phyloP scores from a whole-genome alignment of 1,140 invertebrate genomes.

The Thaumatotibia leucotreta region DNA sequence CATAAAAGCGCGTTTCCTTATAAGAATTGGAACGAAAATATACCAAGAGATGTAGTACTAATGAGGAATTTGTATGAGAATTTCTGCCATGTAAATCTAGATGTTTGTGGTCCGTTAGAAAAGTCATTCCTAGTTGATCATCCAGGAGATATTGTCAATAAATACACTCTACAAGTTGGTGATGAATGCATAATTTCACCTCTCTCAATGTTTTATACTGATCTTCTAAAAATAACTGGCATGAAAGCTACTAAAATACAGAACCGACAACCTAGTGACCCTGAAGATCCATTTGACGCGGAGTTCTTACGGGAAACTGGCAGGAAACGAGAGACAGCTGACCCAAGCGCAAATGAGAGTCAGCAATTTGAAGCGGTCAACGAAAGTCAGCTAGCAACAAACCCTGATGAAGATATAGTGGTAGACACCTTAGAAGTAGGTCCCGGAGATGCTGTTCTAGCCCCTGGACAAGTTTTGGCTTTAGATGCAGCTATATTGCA shows the following conservation, averaged over 20 bases:
- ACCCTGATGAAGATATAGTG: constrained; percentile 86
- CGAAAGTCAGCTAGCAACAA: constrained; percentile 59
- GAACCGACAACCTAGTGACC: constrained; percentile 86
- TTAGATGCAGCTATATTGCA: constrained; percentile 94
- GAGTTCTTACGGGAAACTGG: constrained; percentile 93
- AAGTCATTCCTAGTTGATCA: constrained; percentile 87
- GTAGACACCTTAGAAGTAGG: constrained; percentile 85
- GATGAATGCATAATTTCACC: constrained; percentile 96
- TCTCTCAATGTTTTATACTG: constrained; percentile 91
- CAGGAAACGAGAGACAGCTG: constrained; percentile 77
- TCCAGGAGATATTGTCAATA: constrained; percentile 82
- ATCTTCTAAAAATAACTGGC: constrained; percentile 91
- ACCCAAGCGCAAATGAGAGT: constrained; percentile 77
- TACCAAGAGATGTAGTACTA: constrained; percentile 84
- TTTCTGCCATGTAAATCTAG: constrained; percentile 93
- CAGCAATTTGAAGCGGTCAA: constrained; percentile 79
- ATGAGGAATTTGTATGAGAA: constrained; percentile 92
- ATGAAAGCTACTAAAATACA: constrained; percentile 84
- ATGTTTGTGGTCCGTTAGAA: constrained; percentile 90
- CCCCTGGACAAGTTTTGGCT: constrained; percentile 87
- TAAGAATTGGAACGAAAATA: constrained; percentile 84
- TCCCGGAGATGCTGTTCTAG: constrained; percentile 79
- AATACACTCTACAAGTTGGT: constrained; percentile 90
- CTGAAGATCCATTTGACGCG: constrained; percentile 96
- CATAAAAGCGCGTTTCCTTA: constrained; percentile 94